Percentiles rank a stretch among this genome's conserved stretches.
Evolutionary conservation across 1,140 invertebrate species (phyloP).

Genomic region (Coptotermes formosanus): DNA sequence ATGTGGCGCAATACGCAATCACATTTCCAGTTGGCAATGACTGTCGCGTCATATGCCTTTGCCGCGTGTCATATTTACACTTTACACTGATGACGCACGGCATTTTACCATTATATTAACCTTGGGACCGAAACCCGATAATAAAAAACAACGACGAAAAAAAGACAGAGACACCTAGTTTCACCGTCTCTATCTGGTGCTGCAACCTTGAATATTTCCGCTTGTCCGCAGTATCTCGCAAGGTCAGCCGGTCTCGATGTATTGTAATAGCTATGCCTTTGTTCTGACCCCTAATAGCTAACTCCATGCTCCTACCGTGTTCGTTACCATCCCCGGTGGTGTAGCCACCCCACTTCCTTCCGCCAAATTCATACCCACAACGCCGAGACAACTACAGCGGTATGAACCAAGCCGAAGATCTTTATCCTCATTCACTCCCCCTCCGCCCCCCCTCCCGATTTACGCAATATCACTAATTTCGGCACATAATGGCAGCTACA

Average conservation of each 20-base stretch:
- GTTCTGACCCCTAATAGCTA: conserved; percentile 20
- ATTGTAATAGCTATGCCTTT: conserved; percentile 25
- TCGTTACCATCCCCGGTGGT: background rate
- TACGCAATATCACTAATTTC: too few species aligned
- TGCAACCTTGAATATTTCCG: conserved; percentile 48
- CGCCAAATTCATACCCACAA: background rate
- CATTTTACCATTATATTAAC: conserved; percentile 4
- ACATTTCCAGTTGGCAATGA: too few species aligned
- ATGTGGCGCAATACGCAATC: background rate
- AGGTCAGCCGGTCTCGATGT: conserved; percentile 46
- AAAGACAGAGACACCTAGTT: background rate
- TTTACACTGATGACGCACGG: background rate
- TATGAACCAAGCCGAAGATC: too few species aligned
- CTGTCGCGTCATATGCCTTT: background rate
- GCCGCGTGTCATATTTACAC: background rate
- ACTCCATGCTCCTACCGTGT: background rate
- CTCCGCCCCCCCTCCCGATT: too few species aligned
- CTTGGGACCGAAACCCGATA: background rate
- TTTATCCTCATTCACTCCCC: too few species aligned
- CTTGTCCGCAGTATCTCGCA: conserved; percentile 39
- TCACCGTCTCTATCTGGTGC: conserved; percentile 22
- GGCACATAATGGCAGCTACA: too few species aligned
- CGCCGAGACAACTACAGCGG: background rate
- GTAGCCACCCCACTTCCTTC: conserved; percentile 21
- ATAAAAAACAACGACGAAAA: background rate